Evolutionary conservation across 2,113 vertebrate genomes (phyloP), one percentile per base, ranked within the genome.

Genomic region (Sapayoa aenigma): DNA sequence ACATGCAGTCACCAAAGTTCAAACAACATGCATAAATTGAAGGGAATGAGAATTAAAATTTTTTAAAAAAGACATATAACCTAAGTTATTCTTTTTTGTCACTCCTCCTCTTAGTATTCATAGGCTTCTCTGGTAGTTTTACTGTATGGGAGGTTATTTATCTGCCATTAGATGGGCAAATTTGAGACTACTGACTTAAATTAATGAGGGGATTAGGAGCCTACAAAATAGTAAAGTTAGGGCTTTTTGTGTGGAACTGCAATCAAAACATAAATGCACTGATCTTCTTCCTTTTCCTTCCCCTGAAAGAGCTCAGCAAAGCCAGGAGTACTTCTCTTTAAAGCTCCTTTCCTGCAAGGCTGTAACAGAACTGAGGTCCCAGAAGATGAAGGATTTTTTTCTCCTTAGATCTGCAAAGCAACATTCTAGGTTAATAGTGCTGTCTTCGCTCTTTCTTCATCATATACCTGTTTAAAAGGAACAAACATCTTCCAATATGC

Each of bases 401-500:
- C 91, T 79, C 21, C 72, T 96, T 77, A 92, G 79, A 92, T 90
- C 86, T 95, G 72, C 72, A 65, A 89, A 94, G 68, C 14, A 94
- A 81, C 66, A 65, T 93, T 74, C 65, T 75, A 31, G 44, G 73
- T 92, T 94, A 94, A 95, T 79, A 93, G 77, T 14, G 14, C 66
- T 68, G 52, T 86, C 89, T 95, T 96, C 81, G 24, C 37, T 69
- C 89, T 91, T 89, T 76, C 91, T 88, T 91, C 73, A 49, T 94
- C 62, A 27, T 78, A 72, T 68, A 92, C 84, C 74, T 95, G 62
- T 87, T 93, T 82, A 93, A 94, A 94, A 91, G 89, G 89, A 91
- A 58, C 78, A 92, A 93, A 82, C 67, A 52, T 72, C 81, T 87
- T 94, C 87, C 74, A 89, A 41, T 79, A 56, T 44, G 21, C 94